Evolutionary conservation across 2,113 vertebrate genomes (phyloP), one percentile per base, ranked within the genome.

Genomic region (Tinamus guttatus): DNA sequence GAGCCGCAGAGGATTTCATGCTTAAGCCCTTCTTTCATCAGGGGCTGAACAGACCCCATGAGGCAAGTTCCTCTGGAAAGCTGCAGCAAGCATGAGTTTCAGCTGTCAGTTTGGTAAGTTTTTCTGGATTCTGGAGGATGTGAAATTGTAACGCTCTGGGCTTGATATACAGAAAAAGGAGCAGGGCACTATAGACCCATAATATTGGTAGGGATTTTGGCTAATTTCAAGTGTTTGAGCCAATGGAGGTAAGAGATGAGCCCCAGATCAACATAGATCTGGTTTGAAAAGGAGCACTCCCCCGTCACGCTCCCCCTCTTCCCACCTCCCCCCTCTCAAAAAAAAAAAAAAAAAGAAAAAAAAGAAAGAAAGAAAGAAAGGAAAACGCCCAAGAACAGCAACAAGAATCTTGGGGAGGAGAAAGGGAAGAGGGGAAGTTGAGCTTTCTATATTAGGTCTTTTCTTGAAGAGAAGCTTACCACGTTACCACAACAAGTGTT

Each of bases 331-430:
- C 21, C 49, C 21, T 20, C n/a, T n/a, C 49, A 21, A 47, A 47
- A 47, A 47, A 47, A 47, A 47, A 47, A 9, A 9, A 20, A 47
- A 47, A 22, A 11, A 22, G 93, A 78, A 58, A 49, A 41, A 64
- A 6, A 1, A 0, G 18, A 0, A 5, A 25, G 58, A 28, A 16
- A 32, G 21, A 20, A n/a, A 70, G 27, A 13, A 15, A 81, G 2
- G 4, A 68, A 60, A 85, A 56, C 34, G 8, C 6, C 16, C 4
- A 69, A 78, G 56, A 63, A 81, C 79, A n/a, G 79, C 85, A 40
- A 1, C 3, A 8, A 40, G 19, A 38, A 45, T 10, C 9, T 5
- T 17, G 24, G 17, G 45, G 47, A 34, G 30, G 51, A 38, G 40
- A 30, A 62, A 64, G 47, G 47, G 36, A 79, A 41, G 47, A 40